Evolutionary conservation across 2,797 vertebrate species (phyloP).

Genomic region (Peromyscus nudipes): DNA sequence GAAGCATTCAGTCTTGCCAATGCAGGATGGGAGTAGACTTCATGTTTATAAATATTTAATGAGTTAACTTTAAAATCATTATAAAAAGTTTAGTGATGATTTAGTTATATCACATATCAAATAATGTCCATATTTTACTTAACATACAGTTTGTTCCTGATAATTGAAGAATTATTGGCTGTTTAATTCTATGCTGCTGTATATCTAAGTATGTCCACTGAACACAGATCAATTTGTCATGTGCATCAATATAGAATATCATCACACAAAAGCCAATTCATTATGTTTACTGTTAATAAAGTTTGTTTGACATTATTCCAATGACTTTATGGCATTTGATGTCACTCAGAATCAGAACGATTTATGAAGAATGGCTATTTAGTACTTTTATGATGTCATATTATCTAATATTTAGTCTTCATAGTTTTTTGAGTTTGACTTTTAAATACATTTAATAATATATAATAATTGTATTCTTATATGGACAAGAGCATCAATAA

Average conservation of each 20-base stretch:
- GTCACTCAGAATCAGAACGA: constrained; percentile 33
- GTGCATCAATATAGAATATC: constrained; percentile 3
- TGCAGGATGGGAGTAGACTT: neutral
- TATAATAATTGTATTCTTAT: constrained; percentile 53
- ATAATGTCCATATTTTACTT: constrained; percentile 47
- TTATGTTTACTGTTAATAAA: constrained; percentile 57
- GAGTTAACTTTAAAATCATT: constrained; percentile 48
- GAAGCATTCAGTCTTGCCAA: constrained; percentile 29
- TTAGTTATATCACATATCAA: constrained; percentile 28
- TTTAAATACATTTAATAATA: constrained; percentile 59
- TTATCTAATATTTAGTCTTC: constrained; percentile 44
- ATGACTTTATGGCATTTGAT: constrained; percentile 29
- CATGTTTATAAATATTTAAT: constrained; percentile 61
- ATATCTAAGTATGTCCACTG: neutral
- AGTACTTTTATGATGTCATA: constrained; percentile 42
- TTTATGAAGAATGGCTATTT: constrained; percentile 48
- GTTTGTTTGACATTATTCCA: constrained; percentile 51
- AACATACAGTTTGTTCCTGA: neutral
- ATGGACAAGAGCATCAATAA: constrained; percentile 55
- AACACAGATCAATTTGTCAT: neutral
- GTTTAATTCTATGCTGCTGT: constrained; percentile 12
- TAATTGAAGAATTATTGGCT: constrained; percentile 3
- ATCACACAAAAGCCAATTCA: constrained; percentile 37
- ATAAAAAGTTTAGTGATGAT: constrained; percentile 46
- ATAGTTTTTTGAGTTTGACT: constrained; percentile 47